A percentile compares a stretch with the other conserved stretches of the same genome.
Conservation (phyloP, 1,140 invertebrate genomes). For the Drosophila elegans region DNA sequence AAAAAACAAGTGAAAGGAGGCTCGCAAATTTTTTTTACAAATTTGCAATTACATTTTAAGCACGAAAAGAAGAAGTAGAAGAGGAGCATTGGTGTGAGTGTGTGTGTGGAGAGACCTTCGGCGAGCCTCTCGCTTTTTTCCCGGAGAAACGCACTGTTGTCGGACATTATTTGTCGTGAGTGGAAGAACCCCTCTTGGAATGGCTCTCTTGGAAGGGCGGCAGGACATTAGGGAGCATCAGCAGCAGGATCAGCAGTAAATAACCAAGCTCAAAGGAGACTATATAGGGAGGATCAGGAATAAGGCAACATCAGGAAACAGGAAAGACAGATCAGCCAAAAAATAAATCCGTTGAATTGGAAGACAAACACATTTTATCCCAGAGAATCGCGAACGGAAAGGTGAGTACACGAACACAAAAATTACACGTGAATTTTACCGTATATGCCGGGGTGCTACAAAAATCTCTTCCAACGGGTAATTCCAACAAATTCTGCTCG, state of each 20-base stretch:
- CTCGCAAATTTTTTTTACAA: slow-evolving; percentile 44
- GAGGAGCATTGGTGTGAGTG: neutral
- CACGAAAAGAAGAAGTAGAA: neutral
- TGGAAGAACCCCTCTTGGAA: slow-evolving; percentile 23
- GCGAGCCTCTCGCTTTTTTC: neutral
- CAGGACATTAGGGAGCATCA: slow-evolving; percentile 43
- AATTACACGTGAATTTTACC: neutral
- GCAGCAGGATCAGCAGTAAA: slow-evolving; percentile 37
- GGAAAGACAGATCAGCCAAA: slow-evolving; percentile 3
- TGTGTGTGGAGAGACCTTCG: slow-evolving; percentile 5
- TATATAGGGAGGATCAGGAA: neutral
- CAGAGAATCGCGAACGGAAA: neutral
- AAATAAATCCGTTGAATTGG: slow-evolving; percentile 13
- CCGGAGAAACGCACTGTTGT: slow-evolving; percentile 1
- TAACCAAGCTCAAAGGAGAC: slow-evolving; percentile 19
- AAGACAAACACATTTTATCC: neutral
- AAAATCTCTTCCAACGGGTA: no score
- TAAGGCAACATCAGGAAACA: neutral
- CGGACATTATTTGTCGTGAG: slow-evolving; percentile 1
- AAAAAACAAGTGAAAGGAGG: slow-evolving; percentile 28
- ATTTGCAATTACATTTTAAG: slow-evolving; percentile 58
- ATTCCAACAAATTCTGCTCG: no score
- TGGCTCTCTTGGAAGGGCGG: slow-evolving; percentile 38
- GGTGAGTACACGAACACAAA: neutral
- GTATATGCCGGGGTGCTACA: no score